These are phyloP conservation scores for Sinocyclocheilus anshuiensis DNA, from an alignment of 2,113 vertebrate species.

Conservation along the genomic window DNA sequence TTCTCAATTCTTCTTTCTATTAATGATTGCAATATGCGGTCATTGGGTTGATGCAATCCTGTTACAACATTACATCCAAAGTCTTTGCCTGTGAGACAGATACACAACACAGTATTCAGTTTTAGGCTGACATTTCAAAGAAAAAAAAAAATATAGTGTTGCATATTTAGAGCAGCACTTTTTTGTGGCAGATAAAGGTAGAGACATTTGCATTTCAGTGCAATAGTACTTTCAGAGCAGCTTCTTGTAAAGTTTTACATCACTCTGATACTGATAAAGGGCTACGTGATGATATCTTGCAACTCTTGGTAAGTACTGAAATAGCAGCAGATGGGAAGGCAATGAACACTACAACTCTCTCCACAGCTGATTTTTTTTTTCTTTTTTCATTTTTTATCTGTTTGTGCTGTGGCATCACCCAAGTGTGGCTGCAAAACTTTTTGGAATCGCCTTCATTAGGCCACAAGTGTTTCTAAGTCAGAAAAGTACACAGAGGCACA, in stretches of 20 bases:
- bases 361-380: background rate
- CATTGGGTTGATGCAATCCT: conserved; percentile 9
- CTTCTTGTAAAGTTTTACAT: conserved; percentile 1
- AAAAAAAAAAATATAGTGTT: background rate
- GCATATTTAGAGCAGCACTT: background rate
- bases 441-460: background rate
- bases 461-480: background rate
- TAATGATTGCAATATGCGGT: background rate
- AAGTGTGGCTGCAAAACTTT: background rate
- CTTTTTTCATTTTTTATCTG: background rate
- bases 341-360: background rate
- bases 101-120: background rate
- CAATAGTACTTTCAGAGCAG: background rate
- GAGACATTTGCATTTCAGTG: background rate
- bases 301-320: conserved; percentile 5
- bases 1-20: background rate
- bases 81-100: background rate
- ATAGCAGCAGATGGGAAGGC: background rate
- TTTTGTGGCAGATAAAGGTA: conserved; percentile 13
- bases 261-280: conserved; percentile 1
- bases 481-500: background rate
- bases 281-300: conserved; percentile 17
- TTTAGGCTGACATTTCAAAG: conserved; percentile 1
- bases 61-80: background rate
- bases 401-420: background rate